These are phyloP conservation scores for Vulpes ferrilata DNA, from an alignment of 2,113 vertebrate genomes.

Conservation along the genomic window DNA sequence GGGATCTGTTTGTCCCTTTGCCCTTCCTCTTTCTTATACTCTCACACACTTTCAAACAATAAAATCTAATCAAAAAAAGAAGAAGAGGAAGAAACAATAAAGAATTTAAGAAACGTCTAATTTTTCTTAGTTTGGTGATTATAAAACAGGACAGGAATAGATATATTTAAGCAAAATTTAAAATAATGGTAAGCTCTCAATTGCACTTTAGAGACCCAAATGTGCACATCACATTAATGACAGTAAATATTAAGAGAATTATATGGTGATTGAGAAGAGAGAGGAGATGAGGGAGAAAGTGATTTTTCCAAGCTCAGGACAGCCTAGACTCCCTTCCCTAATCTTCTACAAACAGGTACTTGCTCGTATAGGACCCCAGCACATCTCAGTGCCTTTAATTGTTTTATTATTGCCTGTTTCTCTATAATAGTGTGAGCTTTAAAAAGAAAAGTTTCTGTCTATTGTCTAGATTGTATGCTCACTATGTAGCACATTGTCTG, in stretches of 20 bases:
- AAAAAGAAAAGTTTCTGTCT: not conserved
- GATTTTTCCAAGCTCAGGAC: not conserved
- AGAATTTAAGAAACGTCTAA: not conserved
- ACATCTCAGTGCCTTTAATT: not conserved
- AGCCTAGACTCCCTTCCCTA: not conserved
- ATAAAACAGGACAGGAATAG: not conserved
- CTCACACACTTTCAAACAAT: too few relatives aligned
- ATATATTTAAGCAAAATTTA: not conserved
- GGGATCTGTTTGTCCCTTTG: too few relatives aligned
- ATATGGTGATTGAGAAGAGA: not conserved
- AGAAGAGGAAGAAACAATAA: too few relatives aligned
- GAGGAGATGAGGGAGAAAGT: fast-evolving
- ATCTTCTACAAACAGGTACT: not conserved
- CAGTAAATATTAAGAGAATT: not conserved
- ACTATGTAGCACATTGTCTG: not conserved
- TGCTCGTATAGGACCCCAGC: not conserved
- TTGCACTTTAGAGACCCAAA: not conserved
- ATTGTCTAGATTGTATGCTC: fast-evolving
- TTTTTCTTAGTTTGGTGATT: not conserved
- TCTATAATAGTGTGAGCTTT: not conserved
- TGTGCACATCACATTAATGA: not conserved
- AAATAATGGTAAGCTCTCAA: not conserved
- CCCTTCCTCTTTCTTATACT: too few relatives aligned
- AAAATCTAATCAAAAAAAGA: too few relatives aligned
- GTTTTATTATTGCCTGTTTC: not conserved